A percentile compares a stretch with the other conserved stretches of the same genome.
Conservation (phyloP, 2,113 vertebrate species). For the Sigmodon hispidus region DNA sequence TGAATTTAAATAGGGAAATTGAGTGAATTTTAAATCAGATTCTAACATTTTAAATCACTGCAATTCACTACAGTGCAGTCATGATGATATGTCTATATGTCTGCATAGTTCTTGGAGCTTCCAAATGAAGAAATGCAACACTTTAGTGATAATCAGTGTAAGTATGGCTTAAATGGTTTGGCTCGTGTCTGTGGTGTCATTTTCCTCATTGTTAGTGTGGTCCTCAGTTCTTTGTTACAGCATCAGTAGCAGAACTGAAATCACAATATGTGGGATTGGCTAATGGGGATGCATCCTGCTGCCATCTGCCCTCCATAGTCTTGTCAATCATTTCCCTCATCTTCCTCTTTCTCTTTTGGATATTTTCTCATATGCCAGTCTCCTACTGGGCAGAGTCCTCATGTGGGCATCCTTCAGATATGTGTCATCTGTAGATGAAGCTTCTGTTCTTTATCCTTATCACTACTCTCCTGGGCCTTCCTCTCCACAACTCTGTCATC, state of each 20-base stretch:
- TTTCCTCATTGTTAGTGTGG: neutral
- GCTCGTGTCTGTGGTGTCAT: neutral
- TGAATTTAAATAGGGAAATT: conserved; percentile 61
- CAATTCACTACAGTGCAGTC: neutral
- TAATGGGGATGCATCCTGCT: fast-evolving
- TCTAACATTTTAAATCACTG: conserved; percentile 35
- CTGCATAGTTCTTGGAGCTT: neutral
- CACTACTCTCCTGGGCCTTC: neutral
- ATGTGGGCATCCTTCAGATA: fast-evolving
- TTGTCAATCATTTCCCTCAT: neutral
- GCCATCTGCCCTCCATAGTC: neutral
- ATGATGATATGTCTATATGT: neutral
- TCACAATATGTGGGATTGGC: neutral
- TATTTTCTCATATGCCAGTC: neutral
- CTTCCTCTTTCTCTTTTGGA: neutral
- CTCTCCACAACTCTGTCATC: neutral
- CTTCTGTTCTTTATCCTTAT: neutral
- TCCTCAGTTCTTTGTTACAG: neutral
- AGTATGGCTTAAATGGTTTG: neutral
- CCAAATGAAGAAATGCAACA: neutral
- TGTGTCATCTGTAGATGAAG: neutral
- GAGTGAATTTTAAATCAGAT: conserved; percentile 42
- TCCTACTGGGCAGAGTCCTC: neutral
- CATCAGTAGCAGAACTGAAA: neutral
- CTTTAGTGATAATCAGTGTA: neutral